Base-by-base conservation (phyloP, 2,888 invertebrate species). In the Macaria liturata region DNA sequence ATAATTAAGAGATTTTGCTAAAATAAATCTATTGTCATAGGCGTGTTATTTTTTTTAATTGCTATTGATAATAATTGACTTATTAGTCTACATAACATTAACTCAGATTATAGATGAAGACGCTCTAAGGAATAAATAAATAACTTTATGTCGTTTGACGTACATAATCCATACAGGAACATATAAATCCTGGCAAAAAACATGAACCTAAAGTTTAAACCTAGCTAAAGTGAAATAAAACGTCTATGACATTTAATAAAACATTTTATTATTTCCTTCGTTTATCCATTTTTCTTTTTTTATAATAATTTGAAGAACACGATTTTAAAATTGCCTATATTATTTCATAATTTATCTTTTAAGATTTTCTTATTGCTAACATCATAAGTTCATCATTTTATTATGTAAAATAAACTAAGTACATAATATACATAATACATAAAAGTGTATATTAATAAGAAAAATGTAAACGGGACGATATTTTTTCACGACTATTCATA, bases 381-480 rank as follows among this genome's bases (percentile, higher is more conserved):
- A 74, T 68, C 68, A 71, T 69, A 71, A 72, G 76, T 75, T 74
- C 71, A 76, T 70, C 65, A 50, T 73, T 72, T 70, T 72, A 51
- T 47, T 65, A 75, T 67, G 66, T 70, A 70, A 68, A 71, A 70
- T 70, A 56, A 69, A 65, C 46, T 48, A 49, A 56, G 40, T 56
- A 46, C 65, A 76, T 9, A 37, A 37, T 2, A 37, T 4, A 37
- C 7, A 37, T 6, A 6, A 74, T 72, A 65, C 72, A 72, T 71
- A 78, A 71, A 70, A 72, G 75, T 83, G 81, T 83, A 82, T 80
- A 81, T 78, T 63, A 69, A 53, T 75, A 72, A 71, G 72, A 78
- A 74, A 73, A 80, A 76, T 83, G 79, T 82, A 83, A 76, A 83
- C 72, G 72, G 83, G 82, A 83, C 81, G 81, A 77, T 65, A 71